Conservation (phyloP, 1,140 invertebrate genomes). For the Aphaenogaster floridana region DNA sequence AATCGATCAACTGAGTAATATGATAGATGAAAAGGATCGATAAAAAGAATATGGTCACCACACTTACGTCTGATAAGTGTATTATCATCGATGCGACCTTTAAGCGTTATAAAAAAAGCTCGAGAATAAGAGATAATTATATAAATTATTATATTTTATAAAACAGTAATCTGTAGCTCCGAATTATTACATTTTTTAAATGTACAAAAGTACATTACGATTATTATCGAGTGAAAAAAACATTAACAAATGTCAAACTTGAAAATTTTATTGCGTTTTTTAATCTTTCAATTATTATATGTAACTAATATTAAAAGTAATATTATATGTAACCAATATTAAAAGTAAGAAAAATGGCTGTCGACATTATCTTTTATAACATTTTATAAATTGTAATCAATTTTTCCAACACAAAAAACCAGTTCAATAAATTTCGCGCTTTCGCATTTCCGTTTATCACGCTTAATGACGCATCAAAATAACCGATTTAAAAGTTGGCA, state of each 20-base stretch:
- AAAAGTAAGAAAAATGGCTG: not conserved
- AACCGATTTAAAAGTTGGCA: constrained; percentile 17
- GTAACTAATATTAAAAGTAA: too few species aligned
- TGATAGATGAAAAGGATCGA: not conserved
- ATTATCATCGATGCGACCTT: not conserved
- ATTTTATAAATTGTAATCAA: not conserved
- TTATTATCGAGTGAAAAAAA: not conserved
- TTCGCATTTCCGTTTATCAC: constrained; percentile 38
- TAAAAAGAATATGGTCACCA: not conserved
- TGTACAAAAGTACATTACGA: not conserved
- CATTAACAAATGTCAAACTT: not conserved
- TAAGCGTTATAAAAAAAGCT: constrained; percentile 24
- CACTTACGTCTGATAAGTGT: not conserved
- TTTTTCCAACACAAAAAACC: not conserved
- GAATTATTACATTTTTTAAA: not conserved
- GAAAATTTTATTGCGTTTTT: not conserved
- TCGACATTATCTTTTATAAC: not conserved
- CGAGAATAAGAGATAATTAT: not conserved
- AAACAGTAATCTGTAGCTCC: not conserved
- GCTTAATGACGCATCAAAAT: constrained; percentile 9
- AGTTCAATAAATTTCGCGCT: not conserved
- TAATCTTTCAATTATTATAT: not conserved
- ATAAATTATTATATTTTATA: constrained; percentile 16
- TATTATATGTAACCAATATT: not conserved
- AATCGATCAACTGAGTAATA: not conserved